Conservation (phyloP, 2,113 vertebrate genomes). For the Hippocampus comes region DNA sequence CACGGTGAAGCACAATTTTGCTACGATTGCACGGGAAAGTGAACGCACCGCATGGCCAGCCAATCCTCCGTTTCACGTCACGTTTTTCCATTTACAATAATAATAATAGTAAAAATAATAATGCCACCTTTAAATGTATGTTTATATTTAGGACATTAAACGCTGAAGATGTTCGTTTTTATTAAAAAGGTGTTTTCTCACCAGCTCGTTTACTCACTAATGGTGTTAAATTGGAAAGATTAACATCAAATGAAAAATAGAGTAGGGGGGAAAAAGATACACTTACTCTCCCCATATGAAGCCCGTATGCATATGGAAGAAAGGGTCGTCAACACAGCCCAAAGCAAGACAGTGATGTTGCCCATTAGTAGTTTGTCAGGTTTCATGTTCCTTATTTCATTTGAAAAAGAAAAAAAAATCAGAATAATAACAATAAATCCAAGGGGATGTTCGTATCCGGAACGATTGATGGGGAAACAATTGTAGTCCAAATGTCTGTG, state of each 20-base stretch:
- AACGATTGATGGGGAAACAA: conserved; percentile 6
- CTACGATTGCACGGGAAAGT: neutral
- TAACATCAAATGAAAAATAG: neutral
- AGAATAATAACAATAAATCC: conserved; percentile 8
- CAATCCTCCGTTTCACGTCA: neutral
- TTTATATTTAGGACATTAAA: no score
- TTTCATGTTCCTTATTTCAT: conserved; percentile 79
- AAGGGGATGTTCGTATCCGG: neutral
- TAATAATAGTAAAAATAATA: neutral
- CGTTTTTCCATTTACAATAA: neutral
- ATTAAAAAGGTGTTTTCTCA: neutral
- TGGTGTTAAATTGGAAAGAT: neutral
- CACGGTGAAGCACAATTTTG: conserved; percentile 3
- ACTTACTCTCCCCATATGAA: conserved; percentile 88
- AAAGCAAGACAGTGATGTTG: conserved; percentile 80
- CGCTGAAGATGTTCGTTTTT: neutral
- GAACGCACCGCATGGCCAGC: conserved; percentile 45
- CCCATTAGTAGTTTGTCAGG: conserved; percentile 77
- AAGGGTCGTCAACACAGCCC: conserved; percentile 81
- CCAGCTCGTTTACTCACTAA: neutral
- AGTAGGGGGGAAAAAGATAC: neutral
- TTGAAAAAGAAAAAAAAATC: conserved; percentile 38
- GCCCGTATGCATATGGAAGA: conserved; percentile 78
- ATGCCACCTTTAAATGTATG: neutral
- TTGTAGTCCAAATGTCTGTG: conserved; percentile 28